phyloP scores from a whole-genome alignment of 1,140 invertebrate species.

The Dendroctonus valens region DNA sequence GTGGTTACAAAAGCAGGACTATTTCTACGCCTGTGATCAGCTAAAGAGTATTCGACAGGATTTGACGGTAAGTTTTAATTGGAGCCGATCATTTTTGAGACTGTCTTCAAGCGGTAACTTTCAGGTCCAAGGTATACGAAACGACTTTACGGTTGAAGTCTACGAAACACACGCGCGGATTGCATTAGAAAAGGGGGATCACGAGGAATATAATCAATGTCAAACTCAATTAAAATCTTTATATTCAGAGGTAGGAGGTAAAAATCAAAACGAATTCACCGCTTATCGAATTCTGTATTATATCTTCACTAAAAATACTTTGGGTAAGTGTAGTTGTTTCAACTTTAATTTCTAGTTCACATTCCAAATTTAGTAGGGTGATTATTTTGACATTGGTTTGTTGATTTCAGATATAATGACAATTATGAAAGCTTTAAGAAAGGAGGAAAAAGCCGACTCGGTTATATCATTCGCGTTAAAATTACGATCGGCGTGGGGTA shows the following conservation, averaged over 20 bases:
- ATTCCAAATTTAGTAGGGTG: not conserved
- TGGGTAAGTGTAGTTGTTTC: constrained; percentile 65
- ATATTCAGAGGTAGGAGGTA: constrained; percentile 73
- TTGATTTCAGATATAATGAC: constrained; percentile 84
- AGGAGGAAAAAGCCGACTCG: constrained; percentile 76
- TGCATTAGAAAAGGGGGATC: constrained; percentile 94
- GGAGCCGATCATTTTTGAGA: not conserved
- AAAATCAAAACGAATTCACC: constrained; percentile 85
- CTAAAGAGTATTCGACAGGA: constrained; percentile 98
- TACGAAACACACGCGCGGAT: constrained; percentile 98
- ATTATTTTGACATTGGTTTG: not conserved
- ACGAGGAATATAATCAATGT: constrained; percentile 99
- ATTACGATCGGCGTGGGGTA: constrained; percentile 86
- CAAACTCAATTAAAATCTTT: constrained; percentile 95
- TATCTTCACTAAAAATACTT: constrained; percentile 94
- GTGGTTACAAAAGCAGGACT: constrained; percentile 88
- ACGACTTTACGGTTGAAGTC: constrained; percentile 91
- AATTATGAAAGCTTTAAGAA: constrained; percentile 75
- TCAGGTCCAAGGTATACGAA: constrained; percentile 91
- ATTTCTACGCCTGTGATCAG: constrained; percentile 96
- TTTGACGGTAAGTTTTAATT: constrained; percentile 78
- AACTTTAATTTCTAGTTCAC: not conserved
- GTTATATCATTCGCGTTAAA: constrained; percentile 85
- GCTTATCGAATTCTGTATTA: constrained; percentile 96
- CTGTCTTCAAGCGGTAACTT: constrained; percentile 24